Evolutionary conservation across 2,888 invertebrate genomes (phyloP).

Genomic region (Sarcophaga caerulescens): DNA sequence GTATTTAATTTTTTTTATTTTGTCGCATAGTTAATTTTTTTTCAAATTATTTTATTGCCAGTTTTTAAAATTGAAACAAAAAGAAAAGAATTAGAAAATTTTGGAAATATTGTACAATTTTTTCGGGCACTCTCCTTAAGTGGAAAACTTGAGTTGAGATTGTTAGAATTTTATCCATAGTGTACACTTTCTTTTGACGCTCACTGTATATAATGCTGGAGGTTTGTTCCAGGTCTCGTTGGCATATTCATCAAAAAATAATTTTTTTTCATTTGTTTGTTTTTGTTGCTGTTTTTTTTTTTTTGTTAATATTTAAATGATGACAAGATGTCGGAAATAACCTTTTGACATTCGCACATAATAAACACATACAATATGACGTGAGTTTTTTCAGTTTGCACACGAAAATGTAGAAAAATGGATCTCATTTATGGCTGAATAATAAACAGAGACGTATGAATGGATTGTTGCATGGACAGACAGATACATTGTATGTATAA

Average conservation of each 20-base stretch:
- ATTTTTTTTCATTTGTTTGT: conserved; percentile 20
- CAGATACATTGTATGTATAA: neutral
- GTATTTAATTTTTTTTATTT: too few species aligned
- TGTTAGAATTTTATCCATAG: too few species aligned
- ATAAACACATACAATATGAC: conserved; percentile 27
- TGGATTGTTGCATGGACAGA: too few species aligned
- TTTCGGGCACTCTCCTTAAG: too few species aligned
- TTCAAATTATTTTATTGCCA: too few species aligned
- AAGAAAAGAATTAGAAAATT: too few species aligned
- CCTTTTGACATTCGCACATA: conserved; percentile 56
- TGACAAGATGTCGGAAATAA: conserved; percentile 61
- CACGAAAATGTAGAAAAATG: neutral
- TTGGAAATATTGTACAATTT: too few species aligned
- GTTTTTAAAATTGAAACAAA: too few species aligned
- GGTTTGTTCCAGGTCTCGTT: conserved; percentile 35
- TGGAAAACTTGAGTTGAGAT: too few species aligned
- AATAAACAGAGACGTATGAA: neutral
- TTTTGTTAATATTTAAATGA: conserved; percentile 43
- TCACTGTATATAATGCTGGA: conserved; percentile 42
- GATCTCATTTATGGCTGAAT: conserved; percentile 14
- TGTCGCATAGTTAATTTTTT: too few species aligned
- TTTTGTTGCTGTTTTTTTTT: conserved; percentile 8
- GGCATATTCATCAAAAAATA: neutral
- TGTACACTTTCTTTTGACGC: too few species aligned
- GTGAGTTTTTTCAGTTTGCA: too few species aligned